Base-by-base conservation (phyloP, 2,888 invertebrate species). In the Oxystoma pomonae region DNA sequence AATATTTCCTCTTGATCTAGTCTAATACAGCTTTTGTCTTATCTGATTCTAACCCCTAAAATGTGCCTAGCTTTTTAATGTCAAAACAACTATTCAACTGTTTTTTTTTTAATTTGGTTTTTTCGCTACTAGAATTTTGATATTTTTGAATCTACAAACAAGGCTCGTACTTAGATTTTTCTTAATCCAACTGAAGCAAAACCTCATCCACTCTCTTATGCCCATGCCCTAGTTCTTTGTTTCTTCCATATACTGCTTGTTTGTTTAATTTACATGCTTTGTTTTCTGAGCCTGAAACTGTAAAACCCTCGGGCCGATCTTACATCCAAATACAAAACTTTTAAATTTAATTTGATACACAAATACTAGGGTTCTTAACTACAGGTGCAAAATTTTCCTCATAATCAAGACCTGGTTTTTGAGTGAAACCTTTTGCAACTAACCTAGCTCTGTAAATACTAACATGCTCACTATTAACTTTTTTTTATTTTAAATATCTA, bases 361-460 rank as follows among this genome's bases (percentile, higher is more conserved):
- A 69, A 60, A 70, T 57, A 9, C 65, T 67, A 51, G 63, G 65
- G 62, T 52, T 64, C 63, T 56, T 67, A 61, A 60, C 68, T 18
- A 71, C 69, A 16, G 69, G 71, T 16, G 69, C 59, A 62, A 69
- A 72, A 51, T 71, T 72, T 62, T 73, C 71, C 16, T 64, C 52
- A 62, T 61, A 73, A 61, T 73, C 70, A 12, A 71, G 60, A 17
- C 71, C 71, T 49, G 22, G 21, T 58, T 55, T 61, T 57, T 73
- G 72, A 0, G 67, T 67, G 63, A 69, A 72, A 52, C 72, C 70
- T 56, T 67, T 70, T 7, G 72, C 71, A 66, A 22, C 7, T 16
- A 62, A 74, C 75, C n/a, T n/a, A n/a, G n/a, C 19, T 18, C 66
- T 60, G 72, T 71, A 57, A 69, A 73, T 9, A 75, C 72, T 74